Evolutionary conservation across 1,140 invertebrate species (phyloP), one percentile per base, ranked within the genome.

Genomic region (Caenorhabditis briggsae): DNA sequence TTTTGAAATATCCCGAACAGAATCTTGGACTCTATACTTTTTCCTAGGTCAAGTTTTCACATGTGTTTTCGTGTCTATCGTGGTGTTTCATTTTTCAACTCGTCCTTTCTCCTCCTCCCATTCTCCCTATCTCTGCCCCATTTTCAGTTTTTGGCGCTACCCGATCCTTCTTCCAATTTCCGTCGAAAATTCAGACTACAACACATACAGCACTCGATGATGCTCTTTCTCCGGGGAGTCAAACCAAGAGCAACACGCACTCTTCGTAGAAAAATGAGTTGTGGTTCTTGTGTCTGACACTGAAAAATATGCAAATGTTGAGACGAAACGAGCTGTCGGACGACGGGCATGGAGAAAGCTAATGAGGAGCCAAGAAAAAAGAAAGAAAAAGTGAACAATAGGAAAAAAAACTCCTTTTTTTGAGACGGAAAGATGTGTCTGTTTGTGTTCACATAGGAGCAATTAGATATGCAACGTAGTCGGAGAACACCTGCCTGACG

Each of bases 251-350:
- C 70, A 78, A 48, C 46, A 78, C 70, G 43, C 70, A 70, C 64
- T 70, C 59, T 20, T 46, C 43, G 41, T 5, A 48, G 70, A 78
- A 78, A 78, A 78, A 78, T 78, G 70, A 78, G 70, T 78, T 78
- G 70, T 48, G 43, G 43, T 53, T 78, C 43, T 78, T 70, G 64
- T 70, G 8, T 78, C 46, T n/a, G 70, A 78, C 70, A 78, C 70
- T 78, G 43, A 78, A 78, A 78, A 78, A 78, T 78, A 78, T 78
- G 70, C 70, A 78, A 78, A 78, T 78, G 43, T 78, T n/a, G 70
- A 12, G n/a, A 43, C 48, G 70, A 78, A 78, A 78, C 70, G 70
- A 78, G 70, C 70, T 78, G 46, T 50, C 46, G 46, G 70, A 78
- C 11, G 46, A 46, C 16, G 50, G 50, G 9, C 6, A 50, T 41